These are phyloP conservation scores for Myotis pilosus DNA, from an alignment of 2,797 vertebrate genomes.

Conservation along the genomic window DNA sequence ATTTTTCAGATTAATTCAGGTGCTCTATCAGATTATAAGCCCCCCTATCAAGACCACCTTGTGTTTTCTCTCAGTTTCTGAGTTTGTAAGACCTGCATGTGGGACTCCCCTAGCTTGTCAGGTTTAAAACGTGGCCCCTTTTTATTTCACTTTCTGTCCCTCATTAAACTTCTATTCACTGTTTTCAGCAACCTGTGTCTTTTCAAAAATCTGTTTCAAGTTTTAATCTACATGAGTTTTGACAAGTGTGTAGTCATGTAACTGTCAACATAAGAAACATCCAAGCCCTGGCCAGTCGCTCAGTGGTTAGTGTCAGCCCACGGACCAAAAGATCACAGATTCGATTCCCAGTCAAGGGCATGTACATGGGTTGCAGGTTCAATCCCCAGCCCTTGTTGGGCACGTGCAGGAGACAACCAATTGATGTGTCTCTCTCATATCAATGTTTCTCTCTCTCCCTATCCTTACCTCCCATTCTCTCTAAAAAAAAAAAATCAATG, in stretches of 20 bases:
- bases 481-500: no score
- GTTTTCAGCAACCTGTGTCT: neutral
- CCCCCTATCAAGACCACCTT: neutral
- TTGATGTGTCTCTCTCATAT: neutral
- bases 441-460: neutral
- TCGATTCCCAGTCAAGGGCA: neutral
- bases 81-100: neutral
- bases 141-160: neutral
- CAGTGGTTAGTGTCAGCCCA: neutral
- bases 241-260: neutral
- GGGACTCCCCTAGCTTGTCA: neutral
- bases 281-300: neutral
- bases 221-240: slow-evolving; percentile 22
- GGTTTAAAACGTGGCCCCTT: neutral
- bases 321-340: no score
- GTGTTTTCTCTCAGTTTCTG: neutral
- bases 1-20: no score
- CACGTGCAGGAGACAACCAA: neutral
- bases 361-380: neutral
- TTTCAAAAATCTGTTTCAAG: neutral
- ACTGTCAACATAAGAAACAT: neutral
- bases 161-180: neutral
- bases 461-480: neutral
- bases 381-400: neutral
- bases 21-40: no score